A percentile compares a stretch with the other conserved stretches of the same genome.
Conservation (phyloP, 2,113 vertebrate species). For the Pseudonaja textilis region DNA sequence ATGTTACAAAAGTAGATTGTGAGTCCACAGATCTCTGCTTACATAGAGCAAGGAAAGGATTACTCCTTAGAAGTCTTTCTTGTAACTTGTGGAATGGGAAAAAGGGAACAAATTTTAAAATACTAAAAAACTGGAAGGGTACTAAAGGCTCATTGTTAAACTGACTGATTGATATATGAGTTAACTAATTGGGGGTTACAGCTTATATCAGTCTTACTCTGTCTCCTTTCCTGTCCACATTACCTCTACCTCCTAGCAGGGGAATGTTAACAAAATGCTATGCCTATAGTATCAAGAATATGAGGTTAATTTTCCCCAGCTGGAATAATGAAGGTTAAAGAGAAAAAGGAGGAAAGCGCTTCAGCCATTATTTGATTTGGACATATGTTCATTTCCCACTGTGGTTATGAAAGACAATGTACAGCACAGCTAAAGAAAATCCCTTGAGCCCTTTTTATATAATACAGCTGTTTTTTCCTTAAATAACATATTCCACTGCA, state of each 20-base stretch:
- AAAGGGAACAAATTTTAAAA: background rate
- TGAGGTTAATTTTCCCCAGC: background rate
- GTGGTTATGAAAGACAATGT: background rate
- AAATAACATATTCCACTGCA: background rate
- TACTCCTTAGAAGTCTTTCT: background rate
- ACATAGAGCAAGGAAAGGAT: background rate
- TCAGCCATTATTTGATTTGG: background rate
- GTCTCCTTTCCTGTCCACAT: background rate
- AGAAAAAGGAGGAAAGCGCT: background rate
- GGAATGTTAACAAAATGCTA: background rate
- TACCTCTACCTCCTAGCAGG: background rate
- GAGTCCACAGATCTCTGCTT: background rate
- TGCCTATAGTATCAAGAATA: background rate
- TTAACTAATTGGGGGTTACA: background rate
- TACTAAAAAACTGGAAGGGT: background rate
- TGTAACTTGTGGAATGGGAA: background rate
- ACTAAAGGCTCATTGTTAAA: background rate
- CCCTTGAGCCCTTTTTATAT: background rate
- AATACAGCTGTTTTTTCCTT: background rate
- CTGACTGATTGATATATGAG: background rate
- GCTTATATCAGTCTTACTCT: background rate
- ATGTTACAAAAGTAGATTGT: background rate
- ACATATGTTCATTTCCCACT: background rate
- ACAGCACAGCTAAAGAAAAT: background rate
- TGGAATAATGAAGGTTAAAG: background rate